These are phyloP conservation scores for Thalpophila matura DNA, from an alignment of 2,888 invertebrate species.

Conservation along the genomic window DNA sequence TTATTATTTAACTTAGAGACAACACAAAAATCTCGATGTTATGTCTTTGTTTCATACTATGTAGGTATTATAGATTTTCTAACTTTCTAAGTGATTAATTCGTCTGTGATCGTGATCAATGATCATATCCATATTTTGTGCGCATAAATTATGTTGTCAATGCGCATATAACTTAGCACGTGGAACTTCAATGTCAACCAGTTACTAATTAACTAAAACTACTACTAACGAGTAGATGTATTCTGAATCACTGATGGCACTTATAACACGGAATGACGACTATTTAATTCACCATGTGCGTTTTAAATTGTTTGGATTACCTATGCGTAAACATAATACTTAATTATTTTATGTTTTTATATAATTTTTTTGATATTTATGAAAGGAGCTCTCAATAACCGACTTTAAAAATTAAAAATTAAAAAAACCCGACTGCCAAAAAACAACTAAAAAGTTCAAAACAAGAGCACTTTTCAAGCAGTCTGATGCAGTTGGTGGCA, in stretches of 20 bases:
- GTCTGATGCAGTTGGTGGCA: too few species aligned
- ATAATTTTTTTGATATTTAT: slow-evolving; percentile 14
- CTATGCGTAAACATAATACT: slow-evolving; percentile 13
- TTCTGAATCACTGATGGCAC: slow-evolving; percentile 28
- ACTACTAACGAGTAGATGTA: not conserved
- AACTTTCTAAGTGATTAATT: slow-evolving; percentile 9
- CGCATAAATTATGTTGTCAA: slow-evolving; percentile 35
- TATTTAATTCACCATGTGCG: slow-evolving; percentile 17
- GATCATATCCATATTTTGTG: not conserved
- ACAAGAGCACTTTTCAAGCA: too few species aligned
- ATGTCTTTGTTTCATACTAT: too few species aligned
- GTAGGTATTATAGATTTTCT: too few species aligned
- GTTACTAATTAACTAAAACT: slow-evolving; percentile 32
- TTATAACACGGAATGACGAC: not conserved
- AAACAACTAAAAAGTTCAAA: too few species aligned
- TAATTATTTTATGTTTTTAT: slow-evolving; percentile 32
- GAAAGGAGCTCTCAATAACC: slow-evolving; percentile 20
- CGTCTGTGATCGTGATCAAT: not conserved
- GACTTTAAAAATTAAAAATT: too few species aligned
- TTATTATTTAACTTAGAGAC: too few species aligned
- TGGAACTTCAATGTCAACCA: slow-evolving; percentile 51
- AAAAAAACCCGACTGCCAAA: too few species aligned
- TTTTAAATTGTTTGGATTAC: slow-evolving; percentile 16
- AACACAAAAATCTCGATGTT: too few species aligned
- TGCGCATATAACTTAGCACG: slow-evolving; percentile 30